Conservation (phyloP, 2,888 invertebrate genomes). For the Xanthia togata region DNA sequence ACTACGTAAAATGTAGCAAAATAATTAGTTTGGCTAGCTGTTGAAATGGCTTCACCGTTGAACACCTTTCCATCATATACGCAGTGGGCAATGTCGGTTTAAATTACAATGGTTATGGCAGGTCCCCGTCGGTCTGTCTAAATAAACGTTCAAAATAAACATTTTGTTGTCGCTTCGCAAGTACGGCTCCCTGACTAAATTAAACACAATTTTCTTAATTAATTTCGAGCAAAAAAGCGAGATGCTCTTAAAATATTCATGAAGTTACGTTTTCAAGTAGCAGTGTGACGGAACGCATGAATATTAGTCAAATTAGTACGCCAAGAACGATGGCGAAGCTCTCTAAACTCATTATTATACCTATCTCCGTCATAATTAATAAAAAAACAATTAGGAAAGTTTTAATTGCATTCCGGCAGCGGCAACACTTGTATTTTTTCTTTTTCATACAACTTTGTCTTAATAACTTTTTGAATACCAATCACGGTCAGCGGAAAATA, state of each 20-base stretch:
- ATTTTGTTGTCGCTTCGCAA: slow-evolving; percentile 46
- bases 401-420: slow-evolving; percentile 68
- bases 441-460: slow-evolving; percentile 46
- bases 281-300: slow-evolving; percentile 60
- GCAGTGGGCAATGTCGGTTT: slow-evolving; percentile 13
- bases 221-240: slow-evolving; percentile 54
- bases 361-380: slow-evolving; percentile 65
- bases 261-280: slow-evolving; percentile 65
- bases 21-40: slow-evolving; percentile 1
- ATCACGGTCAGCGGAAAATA: slow-evolving; percentile 21
- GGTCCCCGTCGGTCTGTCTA: slow-evolving; percentile 21
- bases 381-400: slow-evolving; percentile 73
- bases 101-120: slow-evolving; percentile 46
- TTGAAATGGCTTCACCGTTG: slow-evolving; percentile 9
- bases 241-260: slow-evolving; percentile 66
- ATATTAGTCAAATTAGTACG: slow-evolving; percentile 69
- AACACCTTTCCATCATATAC: slow-evolving; percentile 29
- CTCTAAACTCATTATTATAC: slow-evolving; percentile 61
- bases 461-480: slow-evolving; percentile 41
- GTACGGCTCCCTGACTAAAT: slow-evolving; percentile 45
- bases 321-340: slow-evolving; percentile 54
- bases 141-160: slow-evolving; percentile 39
- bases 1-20: neutral
- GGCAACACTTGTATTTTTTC: slow-evolving; percentile 49
- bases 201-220: slow-evolving; percentile 55